Conservation (phyloP, 2,888 invertebrate species). For the Papilio elwesi region DNA sequence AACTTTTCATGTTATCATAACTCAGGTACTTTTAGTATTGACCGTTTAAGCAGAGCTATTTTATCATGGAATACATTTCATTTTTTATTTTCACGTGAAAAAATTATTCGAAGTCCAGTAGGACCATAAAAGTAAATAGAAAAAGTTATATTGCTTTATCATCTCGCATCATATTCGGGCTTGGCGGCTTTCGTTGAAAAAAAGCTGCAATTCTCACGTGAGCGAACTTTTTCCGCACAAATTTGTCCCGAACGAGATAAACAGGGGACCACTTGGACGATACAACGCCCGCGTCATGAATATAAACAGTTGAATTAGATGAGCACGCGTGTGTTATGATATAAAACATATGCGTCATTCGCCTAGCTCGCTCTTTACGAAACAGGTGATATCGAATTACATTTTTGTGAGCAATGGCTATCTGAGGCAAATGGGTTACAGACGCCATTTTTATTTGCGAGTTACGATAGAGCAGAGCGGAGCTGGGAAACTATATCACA, state of each 20-base stretch:
- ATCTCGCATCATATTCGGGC: slow-evolving; percentile 31
- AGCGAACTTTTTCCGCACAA: slow-evolving; percentile 67
- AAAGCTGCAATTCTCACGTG: slow-evolving; percentile 47
- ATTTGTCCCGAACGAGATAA: slow-evolving; percentile 74
- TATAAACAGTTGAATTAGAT: slow-evolving; percentile 81
- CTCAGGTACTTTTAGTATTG: too few species aligned
- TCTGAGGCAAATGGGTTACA: neutral
- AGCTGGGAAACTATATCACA: too few species aligned
- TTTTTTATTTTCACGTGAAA: slow-evolving; percentile 34
- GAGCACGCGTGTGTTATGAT: slow-evolving; percentile 64
- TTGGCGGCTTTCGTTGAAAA: slow-evolving; percentile 43
- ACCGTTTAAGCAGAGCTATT: too few species aligned
- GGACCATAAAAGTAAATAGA: slow-evolving; percentile 33
- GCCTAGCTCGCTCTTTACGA: slow-evolving; percentile 33
- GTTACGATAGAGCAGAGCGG: too few species aligned
- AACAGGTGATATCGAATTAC: neutral
- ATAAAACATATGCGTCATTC: slow-evolving; percentile 72
- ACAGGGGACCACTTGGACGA: slow-evolving; percentile 63
- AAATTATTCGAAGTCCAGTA: neutral
- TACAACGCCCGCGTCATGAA: slow-evolving; percentile 71
- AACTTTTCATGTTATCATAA: too few species aligned
- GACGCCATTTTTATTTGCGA: too few species aligned
- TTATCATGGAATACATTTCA: slow-evolving; percentile 44
- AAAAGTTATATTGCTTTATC: slow-evolving; percentile 39
- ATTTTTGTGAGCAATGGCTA: neutral